phyloP scores from a whole-genome alignment of 2,797 vertebrate genomes.

The Tragelaphus oryx region DNA sequence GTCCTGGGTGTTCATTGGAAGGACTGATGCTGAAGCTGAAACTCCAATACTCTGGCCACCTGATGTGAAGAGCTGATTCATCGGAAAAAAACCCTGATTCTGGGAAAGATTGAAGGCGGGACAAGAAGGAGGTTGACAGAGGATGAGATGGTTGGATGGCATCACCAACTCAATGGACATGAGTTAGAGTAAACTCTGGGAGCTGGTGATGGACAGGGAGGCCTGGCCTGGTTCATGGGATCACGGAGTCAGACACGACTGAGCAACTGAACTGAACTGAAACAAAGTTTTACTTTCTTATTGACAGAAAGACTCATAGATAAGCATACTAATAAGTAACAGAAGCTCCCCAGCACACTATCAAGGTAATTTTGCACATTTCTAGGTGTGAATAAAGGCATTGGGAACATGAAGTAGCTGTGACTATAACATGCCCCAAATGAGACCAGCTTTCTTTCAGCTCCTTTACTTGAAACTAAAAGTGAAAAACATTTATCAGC shows the following conservation, averaged over 20 bases:
- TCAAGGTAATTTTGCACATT: not conserved
- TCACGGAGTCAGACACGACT: accelerated
- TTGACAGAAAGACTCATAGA: not conserved
- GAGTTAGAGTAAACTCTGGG: not conserved
- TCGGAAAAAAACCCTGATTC: no score
- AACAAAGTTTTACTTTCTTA: slow-evolving; percentile 7
- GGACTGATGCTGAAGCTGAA: no score
- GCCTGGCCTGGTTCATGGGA: not conserved
- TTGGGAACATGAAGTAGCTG: not conserved
- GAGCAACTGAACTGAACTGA: not conserved
- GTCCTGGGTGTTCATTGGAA: no score
- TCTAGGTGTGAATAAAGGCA: not conserved
- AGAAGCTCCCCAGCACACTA: not conserved
- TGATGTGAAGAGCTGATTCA: no score
- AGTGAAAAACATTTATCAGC: slow-evolving; percentile 27
- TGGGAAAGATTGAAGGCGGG: not conserved
- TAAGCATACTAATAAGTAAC: not conserved
- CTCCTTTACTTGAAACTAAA: not conserved
- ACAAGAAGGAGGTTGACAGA: not conserved
- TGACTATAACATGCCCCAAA: not conserved
- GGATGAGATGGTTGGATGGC: not conserved
- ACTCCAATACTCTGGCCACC: no score
- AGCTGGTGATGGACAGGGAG: not conserved
- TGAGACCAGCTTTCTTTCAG: not conserved
- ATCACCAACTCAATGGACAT: not conserved